These are phyloP conservation scores for Botrylloides violaceus DNA, from an alignment of 23 tunicate species.

Conservation along the genomic window DNA sequence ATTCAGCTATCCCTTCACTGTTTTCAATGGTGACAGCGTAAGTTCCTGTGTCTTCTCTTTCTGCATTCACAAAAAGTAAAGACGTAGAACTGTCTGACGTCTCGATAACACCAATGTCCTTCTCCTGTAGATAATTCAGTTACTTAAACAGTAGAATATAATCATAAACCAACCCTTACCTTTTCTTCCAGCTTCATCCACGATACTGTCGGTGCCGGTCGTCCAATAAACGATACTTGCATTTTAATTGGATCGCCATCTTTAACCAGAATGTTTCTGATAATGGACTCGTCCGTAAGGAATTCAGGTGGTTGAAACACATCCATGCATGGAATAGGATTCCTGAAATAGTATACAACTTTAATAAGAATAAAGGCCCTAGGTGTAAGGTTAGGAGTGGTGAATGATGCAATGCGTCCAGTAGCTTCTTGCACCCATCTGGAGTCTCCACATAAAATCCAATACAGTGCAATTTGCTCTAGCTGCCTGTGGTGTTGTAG, in stretches of 20 bases:
- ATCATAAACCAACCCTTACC: not conserved
- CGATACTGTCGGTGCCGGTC: conserved; percentile 69
- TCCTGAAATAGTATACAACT: no score
- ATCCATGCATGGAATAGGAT: conserved; percentile 62
- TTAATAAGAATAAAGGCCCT: no score
- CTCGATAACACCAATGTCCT: conserved; percentile 33
- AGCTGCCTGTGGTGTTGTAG: no score
- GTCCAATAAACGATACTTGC: conserved; percentile 69
- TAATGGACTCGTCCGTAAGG: conserved; percentile 58
- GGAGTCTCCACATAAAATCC: no score
- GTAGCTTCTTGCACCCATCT: no score
- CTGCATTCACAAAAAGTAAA: conserved; percentile 40
- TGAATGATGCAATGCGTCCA: no score
- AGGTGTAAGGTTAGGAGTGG: no score
- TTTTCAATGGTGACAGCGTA: conserved; percentile 68
- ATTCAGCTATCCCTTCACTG: conserved; percentile 62
- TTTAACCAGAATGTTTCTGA: conserved; percentile 49
- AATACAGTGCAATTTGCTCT: no score
- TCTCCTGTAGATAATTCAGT: conserved; percentile 1
- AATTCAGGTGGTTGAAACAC: conserved; percentile 70
- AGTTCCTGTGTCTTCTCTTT: conserved; percentile 71
- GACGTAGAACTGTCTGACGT: conserved; percentile 55
- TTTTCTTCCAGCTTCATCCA: conserved; percentile 74
- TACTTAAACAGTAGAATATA: not conserved
- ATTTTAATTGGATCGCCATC: conserved; percentile 61